Percentiles rank a stretch among this genome's conserved stretches.
Conservation (phyloP, 2,888 invertebrate species). For the Acronicta alni region DNA sequence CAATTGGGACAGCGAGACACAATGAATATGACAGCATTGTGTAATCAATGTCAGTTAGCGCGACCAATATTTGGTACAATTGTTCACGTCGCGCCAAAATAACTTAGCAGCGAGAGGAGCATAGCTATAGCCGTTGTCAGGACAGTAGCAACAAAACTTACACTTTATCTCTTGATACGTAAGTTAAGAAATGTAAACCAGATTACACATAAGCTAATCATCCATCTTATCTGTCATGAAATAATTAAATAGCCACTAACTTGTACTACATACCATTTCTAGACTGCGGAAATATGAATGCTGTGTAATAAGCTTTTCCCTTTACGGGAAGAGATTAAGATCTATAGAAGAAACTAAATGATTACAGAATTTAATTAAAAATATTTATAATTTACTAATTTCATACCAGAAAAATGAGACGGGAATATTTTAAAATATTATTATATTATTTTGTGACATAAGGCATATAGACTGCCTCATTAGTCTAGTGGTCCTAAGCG, state of each 20-base stretch:
- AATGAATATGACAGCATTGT: constrained; percentile 18
- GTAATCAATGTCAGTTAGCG: constrained; percentile 13
- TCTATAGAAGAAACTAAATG: too few relatives aligned
- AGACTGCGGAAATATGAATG: constrained; percentile 34
- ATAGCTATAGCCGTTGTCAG: constrained; percentile 10
- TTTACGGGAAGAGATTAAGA: constrained; percentile 8
- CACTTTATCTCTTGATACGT: constrained; percentile 21
- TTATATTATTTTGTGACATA: too few relatives aligned
- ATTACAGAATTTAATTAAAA: too few relatives aligned
- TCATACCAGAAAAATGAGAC: too few relatives aligned
- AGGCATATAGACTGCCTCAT: too few relatives aligned
- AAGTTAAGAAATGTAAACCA: constrained; percentile 23
- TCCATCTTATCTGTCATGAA: constrained; percentile 38
- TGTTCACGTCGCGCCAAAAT: constrained; percentile 6
- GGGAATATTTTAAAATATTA: too few relatives aligned
- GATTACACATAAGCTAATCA: constrained; percentile 30
- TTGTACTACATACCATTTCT: constrained; percentile 20
- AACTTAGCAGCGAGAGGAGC: constrained; percentile 14
- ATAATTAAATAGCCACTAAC: constrained; percentile 32
- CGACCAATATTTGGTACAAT: constrained; percentile 19
- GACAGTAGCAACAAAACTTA: constrained; percentile 22
- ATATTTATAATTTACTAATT: too few relatives aligned
- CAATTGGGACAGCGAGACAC: constrained; percentile 5
- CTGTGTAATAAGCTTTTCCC: constrained; percentile 27
- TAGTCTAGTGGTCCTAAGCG: too few relatives aligned